Conservation (phyloP, 1,140 invertebrate species). For the Pararge aegeria region DNA sequence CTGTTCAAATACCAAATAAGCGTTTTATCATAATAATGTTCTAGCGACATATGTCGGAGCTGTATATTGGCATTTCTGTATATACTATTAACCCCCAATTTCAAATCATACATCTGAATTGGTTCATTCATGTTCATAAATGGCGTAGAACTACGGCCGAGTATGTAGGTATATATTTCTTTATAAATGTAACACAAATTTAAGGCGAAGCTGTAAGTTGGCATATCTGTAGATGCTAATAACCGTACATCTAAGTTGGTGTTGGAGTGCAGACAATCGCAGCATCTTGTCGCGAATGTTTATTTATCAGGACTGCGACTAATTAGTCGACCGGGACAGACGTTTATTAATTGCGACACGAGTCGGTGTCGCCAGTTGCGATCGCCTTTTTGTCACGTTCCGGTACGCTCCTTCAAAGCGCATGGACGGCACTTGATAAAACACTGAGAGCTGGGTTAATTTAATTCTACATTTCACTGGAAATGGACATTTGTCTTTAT, state of each 20-base stretch:
- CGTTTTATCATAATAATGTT: too few species aligned
- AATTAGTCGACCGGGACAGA: constrained; percentile 67
- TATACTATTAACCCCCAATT: too few species aligned
- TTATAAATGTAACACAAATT: too few species aligned
- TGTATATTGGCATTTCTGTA: too few species aligned
- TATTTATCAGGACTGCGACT: constrained; percentile 62
- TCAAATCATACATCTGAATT: too few species aligned
- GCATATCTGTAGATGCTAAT: not conserved
- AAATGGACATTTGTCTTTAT: constrained; percentile 39
- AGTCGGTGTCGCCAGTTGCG: constrained; percentile 48
- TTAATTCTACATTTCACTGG: constrained; percentile 49
- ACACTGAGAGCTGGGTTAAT: constrained; percentile 52
- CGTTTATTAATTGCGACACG: constrained; percentile 73
- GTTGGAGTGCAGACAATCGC: constrained; percentile 42
- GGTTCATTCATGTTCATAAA: too few species aligned
- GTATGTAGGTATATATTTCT: too few species aligned
- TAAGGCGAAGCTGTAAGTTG: too few species aligned
- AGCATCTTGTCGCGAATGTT: constrained; percentile 55
- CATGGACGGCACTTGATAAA: constrained; percentile 41
- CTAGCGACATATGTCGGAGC: too few species aligned
- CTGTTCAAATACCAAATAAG: too few species aligned
- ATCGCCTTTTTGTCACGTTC: constrained; percentile 51
- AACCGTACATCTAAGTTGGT: constrained; percentile 10
- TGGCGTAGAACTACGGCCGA: too few species aligned
- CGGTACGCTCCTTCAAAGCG: constrained; percentile 43